Conservation (phyloP, 2,888 invertebrate genomes). For the Phorcus lineatus region DNA sequence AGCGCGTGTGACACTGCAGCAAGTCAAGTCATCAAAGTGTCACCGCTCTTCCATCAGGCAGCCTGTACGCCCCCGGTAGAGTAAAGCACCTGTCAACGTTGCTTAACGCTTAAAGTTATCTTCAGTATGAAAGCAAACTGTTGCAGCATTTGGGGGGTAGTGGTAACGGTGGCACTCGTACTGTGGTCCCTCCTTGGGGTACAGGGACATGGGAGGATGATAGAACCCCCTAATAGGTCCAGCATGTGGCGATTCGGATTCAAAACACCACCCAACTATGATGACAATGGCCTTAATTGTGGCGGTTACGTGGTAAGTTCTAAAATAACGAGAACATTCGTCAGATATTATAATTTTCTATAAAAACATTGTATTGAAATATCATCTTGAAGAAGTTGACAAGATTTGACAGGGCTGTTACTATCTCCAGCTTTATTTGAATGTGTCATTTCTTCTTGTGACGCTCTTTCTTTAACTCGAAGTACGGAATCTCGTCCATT, state of each 20-base stretch:
- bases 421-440: no score
- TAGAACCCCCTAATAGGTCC: conserved; percentile 34
- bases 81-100: background rate
- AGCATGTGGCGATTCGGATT: conserved; percentile 39
- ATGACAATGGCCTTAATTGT: conserved; percentile 41
- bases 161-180: background rate
- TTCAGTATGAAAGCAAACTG: background rate
- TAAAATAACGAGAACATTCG: no score
- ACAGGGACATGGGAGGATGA: background rate
- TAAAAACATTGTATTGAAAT: no score
- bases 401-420: no score
- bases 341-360: no score
- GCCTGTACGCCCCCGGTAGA: background rate
- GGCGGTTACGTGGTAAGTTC: conserved; percentile 40
- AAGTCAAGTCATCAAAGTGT: background rate
- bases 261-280: conserved; percentile 36
- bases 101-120: background rate
- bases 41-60: background rate
- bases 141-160: background rate
- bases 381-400: no score
- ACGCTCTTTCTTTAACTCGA: no score
- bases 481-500: no score
- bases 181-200: background rate
- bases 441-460: no score
- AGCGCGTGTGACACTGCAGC: no score